Conservation (phyloP, 2,797 vertebrate genomes). For the Trichosurus vulpecula region DNA sequence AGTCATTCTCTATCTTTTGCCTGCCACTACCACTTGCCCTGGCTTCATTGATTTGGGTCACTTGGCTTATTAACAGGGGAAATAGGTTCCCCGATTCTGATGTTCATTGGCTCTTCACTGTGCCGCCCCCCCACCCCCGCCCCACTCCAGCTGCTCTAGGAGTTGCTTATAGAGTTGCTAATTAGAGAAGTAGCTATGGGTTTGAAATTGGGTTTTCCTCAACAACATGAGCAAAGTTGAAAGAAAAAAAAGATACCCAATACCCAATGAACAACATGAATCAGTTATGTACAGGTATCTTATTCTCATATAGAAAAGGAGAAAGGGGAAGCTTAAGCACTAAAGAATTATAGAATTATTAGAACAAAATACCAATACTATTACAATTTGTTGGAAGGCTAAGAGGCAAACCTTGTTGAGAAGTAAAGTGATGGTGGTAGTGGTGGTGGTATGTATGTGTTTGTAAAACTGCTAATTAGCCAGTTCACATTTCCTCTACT, state of each 20-base stretch:
- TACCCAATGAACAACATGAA: not conserved
- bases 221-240: not conserved
- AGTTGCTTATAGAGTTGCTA: not conserved
- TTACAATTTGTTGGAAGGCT: not conserved
- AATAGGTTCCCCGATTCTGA: not conserved
- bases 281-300: not conserved
- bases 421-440: too few relatives aligned
- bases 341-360: not conserved
- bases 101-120: not conserved
- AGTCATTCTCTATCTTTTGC: not conserved
- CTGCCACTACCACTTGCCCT: not conserved
- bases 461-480: not conserved
- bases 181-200: not conserved
- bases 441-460: not conserved
- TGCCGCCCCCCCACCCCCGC: too few relatives aligned
- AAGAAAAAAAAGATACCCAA: not conserved
- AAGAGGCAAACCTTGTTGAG: not conserved
- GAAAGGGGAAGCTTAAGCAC: not conserved
- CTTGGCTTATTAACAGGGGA: not conserved
- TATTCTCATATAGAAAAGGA: not conserved
- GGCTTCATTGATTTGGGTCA: not conserved
- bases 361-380: not conserved
- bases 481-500: not conserved
- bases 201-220: not conserved
- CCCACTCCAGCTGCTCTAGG: not conserved